Base-by-base conservation (phyloP, 2,113 vertebrate genomes). In the Pachycephala philippinensis region DNA sequence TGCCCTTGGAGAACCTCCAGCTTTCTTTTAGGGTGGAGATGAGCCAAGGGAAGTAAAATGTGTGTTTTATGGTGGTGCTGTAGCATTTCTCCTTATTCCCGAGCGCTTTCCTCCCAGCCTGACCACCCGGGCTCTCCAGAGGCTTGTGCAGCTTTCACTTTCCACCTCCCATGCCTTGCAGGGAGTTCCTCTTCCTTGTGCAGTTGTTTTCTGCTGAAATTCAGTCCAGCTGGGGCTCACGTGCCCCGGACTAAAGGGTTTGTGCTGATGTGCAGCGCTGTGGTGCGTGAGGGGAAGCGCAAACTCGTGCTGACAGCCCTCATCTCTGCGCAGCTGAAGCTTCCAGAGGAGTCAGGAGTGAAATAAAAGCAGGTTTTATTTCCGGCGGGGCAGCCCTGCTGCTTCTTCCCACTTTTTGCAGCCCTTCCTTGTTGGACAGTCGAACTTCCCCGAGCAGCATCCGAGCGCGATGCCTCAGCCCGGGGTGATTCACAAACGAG, bases 401-500 rank as follows among this genome's bases (percentile, higher is more conserved):
- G 30, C 11, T 63, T 50, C 22, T 83, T 15, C 61, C 61, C 14
- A 1, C 13, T 50, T 65, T 49, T 35, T 15, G 44, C 37, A 31
- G 65, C 50, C 33, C 16, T 74, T 27, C 44, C 57, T 37, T 0
- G 12, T 77, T 0, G 11, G 27, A 31, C 21, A n/a, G 50, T 3
- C 70, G 13, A 27, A 35, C 40, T 45, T 76, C 10, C 4, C 44
- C 1, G 4, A 37, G 47, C 64, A 24, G 75, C 42, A 47, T 42
- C 50, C 0, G 1, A 33, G 79, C 3, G 57, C 54, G 40, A 11
- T 87, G 63, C 50, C 33, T 59, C 39, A 12, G 53, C 84, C 92
- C 23, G 2, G 56, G 37, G 92, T 96, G 96, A 97, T 95, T 97
- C 93, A 95, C 65, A 61, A 84, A 90, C 91, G 76, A 21, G 44